A percentile compares a stretch with the other conserved stretches of the same genome.
phyloP scores from a whole-genome alignment of 2,797 vertebrate genomes.

The Euphonia xanthogaster region DNA sequence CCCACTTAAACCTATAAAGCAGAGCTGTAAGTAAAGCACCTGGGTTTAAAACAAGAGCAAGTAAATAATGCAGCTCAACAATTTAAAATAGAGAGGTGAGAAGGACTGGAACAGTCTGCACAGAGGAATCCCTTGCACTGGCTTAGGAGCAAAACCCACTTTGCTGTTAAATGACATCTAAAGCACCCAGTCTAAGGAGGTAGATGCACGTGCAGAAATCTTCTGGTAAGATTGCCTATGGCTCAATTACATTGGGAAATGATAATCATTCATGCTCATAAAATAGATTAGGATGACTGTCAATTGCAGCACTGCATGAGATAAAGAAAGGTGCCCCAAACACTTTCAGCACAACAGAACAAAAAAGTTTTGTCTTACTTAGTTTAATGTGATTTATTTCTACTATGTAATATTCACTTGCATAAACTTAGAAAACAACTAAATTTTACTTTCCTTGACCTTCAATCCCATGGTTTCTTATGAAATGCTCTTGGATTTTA shows the following conservation, averaged over 20 bases:
- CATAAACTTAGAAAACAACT: background rate
- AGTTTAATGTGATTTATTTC: background rate
- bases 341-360: background rate
- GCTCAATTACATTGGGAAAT: background rate
- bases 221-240: background rate
- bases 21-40: background rate
- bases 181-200: background rate
- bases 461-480: background rate
- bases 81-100: background rate
- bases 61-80: background rate
- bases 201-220: background rate
- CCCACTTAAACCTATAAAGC: background rate
- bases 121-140: background rate
- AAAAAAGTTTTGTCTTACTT: background rate
- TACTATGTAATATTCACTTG: background rate
- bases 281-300: background rate
- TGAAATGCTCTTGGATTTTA: background rate
- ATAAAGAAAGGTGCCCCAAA: background rate
- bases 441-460: background rate
- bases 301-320: background rate
- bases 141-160: background rate
- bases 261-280: background rate
- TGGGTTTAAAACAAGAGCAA: background rate
- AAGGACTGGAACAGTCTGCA: background rate
- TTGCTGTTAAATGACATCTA: background rate